Percentiles rank a stretch among this genome's conserved stretches.
Evolutionary conservation across 2,797 vertebrate genomes (phyloP).

Genomic region (Bovichtus variegatus): DNA sequence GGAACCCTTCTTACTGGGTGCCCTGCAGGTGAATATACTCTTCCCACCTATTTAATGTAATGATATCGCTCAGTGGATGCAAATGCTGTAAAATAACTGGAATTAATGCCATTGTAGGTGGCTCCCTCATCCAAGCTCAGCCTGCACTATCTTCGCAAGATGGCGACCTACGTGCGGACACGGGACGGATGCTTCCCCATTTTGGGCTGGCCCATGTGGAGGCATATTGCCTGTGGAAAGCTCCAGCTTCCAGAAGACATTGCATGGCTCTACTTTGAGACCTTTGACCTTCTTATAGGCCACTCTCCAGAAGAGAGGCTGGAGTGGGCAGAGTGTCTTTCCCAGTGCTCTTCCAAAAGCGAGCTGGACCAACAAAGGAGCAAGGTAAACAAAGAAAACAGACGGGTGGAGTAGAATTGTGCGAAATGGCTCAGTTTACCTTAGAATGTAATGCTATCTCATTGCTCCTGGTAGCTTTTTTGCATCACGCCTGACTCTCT

Average conservation of each 20-base stretch:
- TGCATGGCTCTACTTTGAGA: constrained; percentile 97
- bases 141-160: constrained; percentile 93
- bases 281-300: constrained; percentile 88
- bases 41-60: too few species aligned
- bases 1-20: constrained; percentile 93
- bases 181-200: constrained; percentile 91
- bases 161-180: constrained; percentile 89
- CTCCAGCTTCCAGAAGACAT: constrained; percentile 91
- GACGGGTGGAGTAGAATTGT: background rate
- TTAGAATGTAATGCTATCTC: background rate
- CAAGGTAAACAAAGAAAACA: constrained; percentile 84
- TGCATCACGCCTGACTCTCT: background rate
- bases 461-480: background rate
- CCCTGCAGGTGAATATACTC: constrained; percentile 81
- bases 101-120: constrained; percentile 50
- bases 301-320: constrained; percentile 84
- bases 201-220: constrained; percentile 92
- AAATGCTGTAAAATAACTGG: constrained; percentile 7
- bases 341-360: constrained; percentile 87
- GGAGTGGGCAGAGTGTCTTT: constrained; percentile 91
- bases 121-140: constrained; percentile 88
- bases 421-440: background rate
- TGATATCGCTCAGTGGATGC: background rate
- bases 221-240: constrained; percentile 95
- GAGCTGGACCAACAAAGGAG: constrained; percentile 90